Conservation (phyloP, 2,797 vertebrate species). For the Microctenopoma stevenorrisi region DNA sequence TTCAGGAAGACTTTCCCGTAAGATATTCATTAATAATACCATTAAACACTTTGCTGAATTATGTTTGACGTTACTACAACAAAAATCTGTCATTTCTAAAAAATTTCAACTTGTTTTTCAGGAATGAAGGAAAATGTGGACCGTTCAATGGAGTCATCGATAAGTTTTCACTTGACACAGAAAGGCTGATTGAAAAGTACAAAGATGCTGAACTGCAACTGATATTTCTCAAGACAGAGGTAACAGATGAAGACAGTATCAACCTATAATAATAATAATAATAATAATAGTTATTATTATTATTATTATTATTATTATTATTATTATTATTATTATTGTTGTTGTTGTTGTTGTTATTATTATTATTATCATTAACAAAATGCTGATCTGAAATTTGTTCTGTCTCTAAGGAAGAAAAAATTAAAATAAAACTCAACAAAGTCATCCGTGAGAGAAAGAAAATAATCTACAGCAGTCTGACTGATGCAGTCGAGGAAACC, state of each 20-base stretch:
- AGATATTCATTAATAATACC: constrained; percentile 1
- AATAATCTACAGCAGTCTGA: constrained; percentile 44
- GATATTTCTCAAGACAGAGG: background rate
- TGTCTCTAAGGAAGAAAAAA: constrained; percentile 37
- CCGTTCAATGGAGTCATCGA: background rate
- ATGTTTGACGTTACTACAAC: background rate
- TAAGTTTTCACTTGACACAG: background rate
- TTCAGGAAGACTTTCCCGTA: constrained; percentile 68
- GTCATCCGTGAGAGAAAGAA: constrained; percentile 40
- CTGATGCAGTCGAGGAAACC: background rate
- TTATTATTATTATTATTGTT: no score
- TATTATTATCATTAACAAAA: no score
- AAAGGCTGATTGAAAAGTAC: background rate
- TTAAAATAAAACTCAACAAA: constrained; percentile 38
- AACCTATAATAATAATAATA: no score
- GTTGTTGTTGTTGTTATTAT: no score
- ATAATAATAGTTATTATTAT: no score
- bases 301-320: no score
- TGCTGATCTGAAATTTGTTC: background rate
- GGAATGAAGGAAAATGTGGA: background rate
- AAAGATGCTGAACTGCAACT: background rate
- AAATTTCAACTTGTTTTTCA: background rate
- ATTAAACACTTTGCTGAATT: no score
- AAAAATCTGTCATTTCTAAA: no score
- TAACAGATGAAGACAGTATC: no score